phyloP scores from a whole-genome alignment of 2,888 invertebrate species.

The Cecidostiba fungosa region DNA sequence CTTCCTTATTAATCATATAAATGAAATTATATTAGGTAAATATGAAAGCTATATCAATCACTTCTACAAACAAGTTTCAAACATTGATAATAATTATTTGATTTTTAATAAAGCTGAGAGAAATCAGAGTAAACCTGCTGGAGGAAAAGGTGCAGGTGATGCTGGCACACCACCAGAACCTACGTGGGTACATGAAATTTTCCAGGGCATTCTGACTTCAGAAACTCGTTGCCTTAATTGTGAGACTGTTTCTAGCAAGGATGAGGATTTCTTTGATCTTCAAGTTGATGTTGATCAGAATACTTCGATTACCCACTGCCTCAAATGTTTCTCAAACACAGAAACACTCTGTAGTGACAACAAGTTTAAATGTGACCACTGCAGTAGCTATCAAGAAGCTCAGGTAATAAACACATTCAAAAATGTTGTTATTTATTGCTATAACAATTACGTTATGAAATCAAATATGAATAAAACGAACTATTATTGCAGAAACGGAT shows the following conservation, averaged over 20 bases:
- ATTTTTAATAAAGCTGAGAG: constrained; percentile 84
- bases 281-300: constrained; percentile 99
- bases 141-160: constrained; percentile 81
- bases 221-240: constrained; percentile 99
- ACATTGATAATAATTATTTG: constrained; percentile 8
- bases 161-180: constrained; percentile 88
- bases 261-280: constrained; percentile 99
- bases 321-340: constrained; percentile 98
- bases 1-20: constrained; percentile 98
- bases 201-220: constrained; percentile 99
- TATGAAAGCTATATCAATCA: background rate
- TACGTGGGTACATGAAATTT: constrained; percentile 99
- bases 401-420: constrained; percentile 82
- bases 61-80: background rate
- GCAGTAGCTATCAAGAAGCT: constrained; percentile 99
- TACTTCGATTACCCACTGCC: constrained; percentile 98
- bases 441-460: constrained; percentile 18
- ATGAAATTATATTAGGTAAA: constrained; percentile 97
- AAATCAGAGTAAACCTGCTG: constrained; percentile 85
- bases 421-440: constrained; percentile 11
- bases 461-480: background rate
- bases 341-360: constrained; percentile 99
- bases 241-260: constrained; percentile 99
- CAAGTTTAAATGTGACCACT: constrained; percentile 99
- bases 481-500: constrained; percentile 87